A percentile compares a stretch with the other conserved stretches of the same genome.
Conservation (phyloP, 92 coral and sea anemone species). For the Actinostola sp. region DNA sequence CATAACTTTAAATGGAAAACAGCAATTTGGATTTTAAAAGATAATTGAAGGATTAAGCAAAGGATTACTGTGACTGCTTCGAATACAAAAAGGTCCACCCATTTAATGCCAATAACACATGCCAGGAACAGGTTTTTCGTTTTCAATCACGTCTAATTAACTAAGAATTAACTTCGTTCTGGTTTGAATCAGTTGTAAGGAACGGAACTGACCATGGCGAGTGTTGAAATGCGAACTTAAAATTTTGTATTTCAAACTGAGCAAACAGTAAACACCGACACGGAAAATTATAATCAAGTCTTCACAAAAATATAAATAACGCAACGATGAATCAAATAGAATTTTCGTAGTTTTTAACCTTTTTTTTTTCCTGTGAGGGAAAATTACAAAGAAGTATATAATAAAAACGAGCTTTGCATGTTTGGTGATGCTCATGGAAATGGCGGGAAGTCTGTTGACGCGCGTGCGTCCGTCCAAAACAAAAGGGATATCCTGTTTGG, state of each 20-base stretch:
- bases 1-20: neutral
- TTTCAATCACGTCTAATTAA: neutral
- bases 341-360: too few relatives aligned
- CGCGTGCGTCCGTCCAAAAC: constrained; percentile 3
- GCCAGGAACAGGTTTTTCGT: neutral
- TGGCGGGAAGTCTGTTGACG: constrained; percentile 35
- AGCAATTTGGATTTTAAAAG: too few relatives aligned
- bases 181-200: constrained; percentile 8
- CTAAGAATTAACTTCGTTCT: neutral
- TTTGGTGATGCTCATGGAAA: neutral
- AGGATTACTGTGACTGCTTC: neutral
- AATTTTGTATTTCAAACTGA: constrained; percentile 3
- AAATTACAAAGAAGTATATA: too few relatives aligned
- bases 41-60: neutral
- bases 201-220: constrained; percentile 6
- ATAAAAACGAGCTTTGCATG: too few relatives aligned
- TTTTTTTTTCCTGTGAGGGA: too few relatives aligned
- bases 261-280: neutral
- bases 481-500: constrained; percentile 7
- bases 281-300: too few relatives aligned
- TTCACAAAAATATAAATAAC: too few relatives aligned
- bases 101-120: neutral
- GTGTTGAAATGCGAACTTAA: constrained; percentile 12
- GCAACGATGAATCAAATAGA: too few relatives aligned
- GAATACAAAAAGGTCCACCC: neutral